Base-by-base conservation (phyloP, 2,797 vertebrate genomes). In the Limnodromus scolopaceus region DNA sequence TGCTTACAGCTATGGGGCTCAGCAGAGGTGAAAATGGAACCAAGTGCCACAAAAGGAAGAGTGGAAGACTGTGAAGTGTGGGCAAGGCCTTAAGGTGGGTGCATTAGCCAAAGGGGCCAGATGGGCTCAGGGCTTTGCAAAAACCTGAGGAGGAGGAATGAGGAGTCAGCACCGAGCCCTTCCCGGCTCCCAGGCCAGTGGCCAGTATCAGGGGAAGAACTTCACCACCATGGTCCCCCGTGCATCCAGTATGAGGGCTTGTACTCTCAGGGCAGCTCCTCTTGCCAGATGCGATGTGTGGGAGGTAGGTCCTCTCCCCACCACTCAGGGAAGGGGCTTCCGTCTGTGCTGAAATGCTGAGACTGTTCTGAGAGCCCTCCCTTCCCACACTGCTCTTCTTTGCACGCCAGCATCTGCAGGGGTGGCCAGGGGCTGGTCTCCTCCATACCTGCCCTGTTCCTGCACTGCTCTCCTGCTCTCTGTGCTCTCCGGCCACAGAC, bases 201-300 rank as follows among this genome's bases (percentile, higher is more conserved):
- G 49, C 58, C n/a, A 70, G 51, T 23, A 39, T n/a, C 49, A 61
- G 27, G 13, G 51, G 25, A 18, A 65, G 43, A 34, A 8, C 27
- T 58, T 13, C 66, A 63, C 12, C 63, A n/a, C 25, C 7, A 11
- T 2, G 5, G 22, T 45, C 25, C 22, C 34, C n/a, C 6, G 2
- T 4, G 28, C 23, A 43, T 18, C 54, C 45, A 39, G 10, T 8
- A 19, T 0, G 3, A 55, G 53, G 7, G 8, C 36, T 80, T 2
- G 0, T 57, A 28, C 16, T 27, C 17, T 28, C 46, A 45, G 39
- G 46, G 41, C 28, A 71, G 23, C 6, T 63, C 11, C 39, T 65
- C 19, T 65, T 1, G 0, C 45, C 41, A 43, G 41, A 20, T 15
- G 32, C 0, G 8, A 51, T 13, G n/a, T n/a, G 46, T 25, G 49